phyloP scores from a whole-genome alignment of 1,140 invertebrate species.

The Drosophila rhopaloa region DNA sequence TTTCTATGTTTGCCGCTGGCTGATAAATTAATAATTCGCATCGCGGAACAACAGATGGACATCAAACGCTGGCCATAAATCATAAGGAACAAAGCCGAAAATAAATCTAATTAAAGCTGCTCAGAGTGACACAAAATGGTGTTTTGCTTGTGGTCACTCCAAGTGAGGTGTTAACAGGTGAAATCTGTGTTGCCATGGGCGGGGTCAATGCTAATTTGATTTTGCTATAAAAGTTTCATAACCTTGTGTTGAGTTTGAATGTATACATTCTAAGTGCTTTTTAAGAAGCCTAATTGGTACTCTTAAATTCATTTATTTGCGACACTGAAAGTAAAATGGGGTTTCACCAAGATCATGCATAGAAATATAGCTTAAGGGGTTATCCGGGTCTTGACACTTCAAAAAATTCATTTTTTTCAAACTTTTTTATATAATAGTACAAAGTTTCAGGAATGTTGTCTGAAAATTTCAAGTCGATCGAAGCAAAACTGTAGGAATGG shows the following conservation, averaged over 20 bases:
- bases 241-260: not conserved
- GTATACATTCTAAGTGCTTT: not conserved
- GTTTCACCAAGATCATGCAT: no score
- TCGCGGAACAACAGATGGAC: conserved; percentile 62
- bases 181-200: conserved; percentile 14
- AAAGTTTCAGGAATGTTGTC: no score
- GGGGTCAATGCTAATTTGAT: not conserved
- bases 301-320: no score
- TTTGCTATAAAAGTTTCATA: not conserved
- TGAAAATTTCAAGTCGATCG: no score
- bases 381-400: no score
- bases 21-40: conserved; percentile 68
- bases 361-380: no score
- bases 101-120: conserved; percentile 26
- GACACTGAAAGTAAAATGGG: no score
- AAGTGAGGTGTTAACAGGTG: conserved; percentile 15
- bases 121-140: conserved; percentile 20
- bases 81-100: conserved; percentile 47
- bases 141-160: conserved; percentile 3
- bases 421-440: no score
- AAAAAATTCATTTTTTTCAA: no score
- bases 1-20: conserved; percentile 55
- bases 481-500: no score
- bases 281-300: not conserved
- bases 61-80: conserved; percentile 73